These are phyloP conservation scores for Palloptera scutellata DNA, from an alignment of 2,888 invertebrate species.

Conservation along the genomic window DNA sequence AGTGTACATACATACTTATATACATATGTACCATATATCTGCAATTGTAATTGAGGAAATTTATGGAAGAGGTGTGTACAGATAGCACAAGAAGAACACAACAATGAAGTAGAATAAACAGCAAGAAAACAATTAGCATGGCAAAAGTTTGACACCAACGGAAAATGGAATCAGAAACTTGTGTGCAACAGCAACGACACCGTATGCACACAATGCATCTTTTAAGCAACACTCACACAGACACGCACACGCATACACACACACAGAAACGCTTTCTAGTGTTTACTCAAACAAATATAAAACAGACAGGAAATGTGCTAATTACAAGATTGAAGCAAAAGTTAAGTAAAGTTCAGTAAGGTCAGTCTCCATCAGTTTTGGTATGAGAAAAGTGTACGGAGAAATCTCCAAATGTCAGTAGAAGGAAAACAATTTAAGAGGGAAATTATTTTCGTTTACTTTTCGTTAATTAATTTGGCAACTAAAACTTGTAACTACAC, in stretches of 20 bases:
- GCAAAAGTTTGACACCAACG: background rate
- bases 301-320: background rate
- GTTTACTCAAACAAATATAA: too few relatives aligned
- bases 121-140: background rate
- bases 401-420: too few relatives aligned
- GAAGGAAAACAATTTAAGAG: too few relatives aligned
- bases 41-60: too few relatives aligned
- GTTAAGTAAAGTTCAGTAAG: slow-evolving; percentile 7
- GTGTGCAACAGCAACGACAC: background rate
- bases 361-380: slow-evolving; percentile 7
- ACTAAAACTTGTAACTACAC: too few relatives aligned
- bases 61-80: too few relatives aligned
- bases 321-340: background rate
- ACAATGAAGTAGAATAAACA: background rate
- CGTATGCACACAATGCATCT: background rate
- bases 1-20: too few relatives aligned
- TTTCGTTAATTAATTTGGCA: too few relatives aligned
- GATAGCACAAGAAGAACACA: background rate
- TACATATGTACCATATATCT: too few relatives aligned
- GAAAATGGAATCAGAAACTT: background rate
- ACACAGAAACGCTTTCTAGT: background rate
- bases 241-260: background rate
- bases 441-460: too few relatives aligned
- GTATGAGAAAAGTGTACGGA: too few relatives aligned
- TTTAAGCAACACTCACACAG: background rate